Base-by-base conservation (phyloP, 1,140 invertebrate species). In the Ceratosolen solmsi region DNA sequence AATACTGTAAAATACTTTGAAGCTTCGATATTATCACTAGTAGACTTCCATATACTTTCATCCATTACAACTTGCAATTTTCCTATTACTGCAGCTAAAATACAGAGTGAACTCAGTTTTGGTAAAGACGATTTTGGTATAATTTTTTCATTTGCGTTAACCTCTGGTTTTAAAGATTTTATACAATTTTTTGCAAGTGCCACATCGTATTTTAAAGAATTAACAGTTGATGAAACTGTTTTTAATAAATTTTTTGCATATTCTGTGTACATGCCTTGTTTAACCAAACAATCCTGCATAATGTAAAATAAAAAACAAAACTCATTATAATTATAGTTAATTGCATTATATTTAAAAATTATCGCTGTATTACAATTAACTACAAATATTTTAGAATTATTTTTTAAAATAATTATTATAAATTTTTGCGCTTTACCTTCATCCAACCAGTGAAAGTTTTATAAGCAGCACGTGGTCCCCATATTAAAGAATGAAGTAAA, bases 241-340 rank as follows among this genome's bases (percentile, higher is more conserved):
- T 95, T 94, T 27, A 97, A 87, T 58, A 97, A 90, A 84, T 94
- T 94, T 86, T 97, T 96, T 1, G 96, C 96, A 87, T 96, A 95
- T 87, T 95, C 95, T 0, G 95, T 96, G 78, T 95, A 97, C 93
- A 97, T 94, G 68, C 96, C 96, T 93, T 98, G 97, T 87, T 97
- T 97, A 7, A 97, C 95, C n/a, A 97, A 92, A 77, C 94, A 95
- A 87, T 97, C 96, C 93, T 96, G 92, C 96, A 46, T 27, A 51
- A 80, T 68, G 49, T 49, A 70, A 70, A 25, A 41, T 9, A 70
- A n/a, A 54, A 60, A 30, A 73, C 30, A 15, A 73, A 49, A 75
- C 46, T 30, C 60, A 68, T 51, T 20, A 79, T 56, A 71, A 15
- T 36, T 25, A 72, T 71, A 71, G 30, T 51, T 74, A 41, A 33